Evolutionary conservation across 30 jellyfish, hydroid and myxozoan genomes (phyloP).

Genomic region (Phacellophora camtschatica): DNA sequence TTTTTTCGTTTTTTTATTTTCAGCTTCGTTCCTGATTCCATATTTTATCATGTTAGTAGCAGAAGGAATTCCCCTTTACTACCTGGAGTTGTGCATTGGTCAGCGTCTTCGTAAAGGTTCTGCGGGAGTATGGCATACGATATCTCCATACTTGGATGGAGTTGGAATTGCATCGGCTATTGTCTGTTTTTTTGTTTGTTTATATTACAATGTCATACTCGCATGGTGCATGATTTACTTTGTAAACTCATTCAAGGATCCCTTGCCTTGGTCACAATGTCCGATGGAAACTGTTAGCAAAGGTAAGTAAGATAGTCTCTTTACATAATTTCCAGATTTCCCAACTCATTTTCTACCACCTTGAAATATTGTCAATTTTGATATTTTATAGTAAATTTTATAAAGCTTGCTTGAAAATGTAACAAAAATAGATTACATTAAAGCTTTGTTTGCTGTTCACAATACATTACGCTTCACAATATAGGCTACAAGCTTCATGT

Average conservation of each 20-base stretch:
- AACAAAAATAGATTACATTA: no score
- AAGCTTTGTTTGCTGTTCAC: no score
- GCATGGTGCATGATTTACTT: constrained; percentile 98
- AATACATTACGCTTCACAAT: no score
- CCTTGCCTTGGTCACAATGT: constrained; percentile 97
- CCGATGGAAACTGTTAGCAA: constrained; percentile 58
- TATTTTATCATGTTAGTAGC: constrained; percentile 88
- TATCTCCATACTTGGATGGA: constrained; percentile 95
- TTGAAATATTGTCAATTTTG: no score
- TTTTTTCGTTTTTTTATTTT: no score
- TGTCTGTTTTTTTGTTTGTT: constrained; percentile 91
- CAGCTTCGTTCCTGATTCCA: constrained; percentile 98
- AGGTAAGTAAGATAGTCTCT: constrained; percentile 47
- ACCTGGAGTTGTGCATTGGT: constrained; percentile 97
- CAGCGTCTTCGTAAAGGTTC: constrained; percentile 98
- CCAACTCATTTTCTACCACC: no score
- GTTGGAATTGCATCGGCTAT: constrained; percentile 92
- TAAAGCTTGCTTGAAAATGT: no score
- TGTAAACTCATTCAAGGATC: constrained; percentile 81
- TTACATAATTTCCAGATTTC: no score
- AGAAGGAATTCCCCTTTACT: constrained; percentile 95
- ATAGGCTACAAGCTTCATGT: no score
- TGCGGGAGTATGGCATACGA: constrained; percentile 93
- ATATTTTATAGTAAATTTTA: no score
- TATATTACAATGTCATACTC: constrained; percentile 92